Base-by-base conservation (phyloP, 2,113 vertebrate genomes). In the Balaenoptera acutorostrata region DNA sequence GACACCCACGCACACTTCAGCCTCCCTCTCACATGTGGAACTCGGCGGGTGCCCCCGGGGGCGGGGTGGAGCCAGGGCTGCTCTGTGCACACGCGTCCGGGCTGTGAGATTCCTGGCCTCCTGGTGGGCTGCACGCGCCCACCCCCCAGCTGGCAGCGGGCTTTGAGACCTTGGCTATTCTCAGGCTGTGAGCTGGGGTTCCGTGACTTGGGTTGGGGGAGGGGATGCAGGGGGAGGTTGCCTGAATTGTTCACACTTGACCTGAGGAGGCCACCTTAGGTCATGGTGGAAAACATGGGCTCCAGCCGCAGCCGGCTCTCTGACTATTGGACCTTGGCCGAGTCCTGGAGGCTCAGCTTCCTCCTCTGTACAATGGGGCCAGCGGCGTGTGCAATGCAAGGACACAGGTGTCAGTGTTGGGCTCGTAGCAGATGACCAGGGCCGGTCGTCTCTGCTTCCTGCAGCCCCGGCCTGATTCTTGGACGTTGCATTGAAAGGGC, bases 171-270 rank as follows among this genome's bases (percentile, higher is more conserved):
- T n/a, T 1, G 5, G 49, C 61, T 20, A 3, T n/a, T 29, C 27
- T 46, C 11, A 8, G 75, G 13, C 18, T 13, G 78, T 21, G 10
- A 75, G 29, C 39, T 21, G 15, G 63, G 46, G 39, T 49, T 84
- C 44, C 0, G 0, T 49, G 71, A 69, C 31, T 55, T 31, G 52
- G 12, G 1, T 6, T 0, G 0, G 10, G 17, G 33, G 80, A 31
- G 33, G 27, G 20, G 20, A 7, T 5, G 20, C n/a, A 15, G 66
- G 46, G 71, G 23, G n/a, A 64, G 49, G 18, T 5, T 33, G n/a
- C n/a, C 55, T 7, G 23, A n/a, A 11, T 44, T n/a, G n/a, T n/a
- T 90, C 41, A 36, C 46, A 13, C 11, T 33, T 31, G 59, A 39
- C 61, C 61, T 81, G 72, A 39, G 78, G 46, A 59, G 49, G 29